These are phyloP conservation scores for Climacteris rufus DNA, from an alignment of 2,113 vertebrate species.

Conservation along the genomic window DNA sequence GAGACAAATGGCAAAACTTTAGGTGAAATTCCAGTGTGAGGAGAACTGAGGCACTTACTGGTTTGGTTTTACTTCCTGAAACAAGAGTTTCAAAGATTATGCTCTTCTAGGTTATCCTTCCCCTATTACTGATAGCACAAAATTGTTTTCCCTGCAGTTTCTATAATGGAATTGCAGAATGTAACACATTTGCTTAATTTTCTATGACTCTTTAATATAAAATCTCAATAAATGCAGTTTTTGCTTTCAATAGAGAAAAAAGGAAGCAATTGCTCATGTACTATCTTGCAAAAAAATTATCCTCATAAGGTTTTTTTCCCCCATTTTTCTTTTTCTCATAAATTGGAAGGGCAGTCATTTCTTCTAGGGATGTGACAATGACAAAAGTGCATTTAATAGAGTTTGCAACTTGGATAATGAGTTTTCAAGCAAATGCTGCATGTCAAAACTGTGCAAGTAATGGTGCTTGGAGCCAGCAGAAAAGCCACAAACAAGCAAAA, in stretches of 20 bases:
- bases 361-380: background rate
- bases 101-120: background rate
- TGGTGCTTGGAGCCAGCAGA: background rate
- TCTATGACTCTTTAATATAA: background rate
- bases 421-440: background rate
- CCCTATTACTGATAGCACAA: background rate
- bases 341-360: background rate
- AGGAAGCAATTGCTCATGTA: background rate
- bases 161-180: background rate
- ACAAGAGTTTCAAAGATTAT: background rate
- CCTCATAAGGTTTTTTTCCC: rapidly evolving
- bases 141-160: background rate
- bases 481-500: slow-evolving; percentile 44
- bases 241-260: background rate
- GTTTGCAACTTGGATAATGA: background rate
- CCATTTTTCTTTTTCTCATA: background rate
- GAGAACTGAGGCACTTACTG: background rate
- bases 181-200: background rate
- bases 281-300: background rate
- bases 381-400: slow-evolving; percentile 4
- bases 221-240: background rate
- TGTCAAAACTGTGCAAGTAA: slow-evolving; percentile 12
- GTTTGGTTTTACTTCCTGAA: background rate
- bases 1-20: slow-evolving; percentile 17
- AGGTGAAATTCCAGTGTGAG: slow-evolving; percentile 23